A percentile compares a stretch with the other conserved stretches of the same genome.
Evolutionary conservation across 2,113 vertebrate genomes (phyloP).

Genomic region (Amphiprion percula): DNA sequence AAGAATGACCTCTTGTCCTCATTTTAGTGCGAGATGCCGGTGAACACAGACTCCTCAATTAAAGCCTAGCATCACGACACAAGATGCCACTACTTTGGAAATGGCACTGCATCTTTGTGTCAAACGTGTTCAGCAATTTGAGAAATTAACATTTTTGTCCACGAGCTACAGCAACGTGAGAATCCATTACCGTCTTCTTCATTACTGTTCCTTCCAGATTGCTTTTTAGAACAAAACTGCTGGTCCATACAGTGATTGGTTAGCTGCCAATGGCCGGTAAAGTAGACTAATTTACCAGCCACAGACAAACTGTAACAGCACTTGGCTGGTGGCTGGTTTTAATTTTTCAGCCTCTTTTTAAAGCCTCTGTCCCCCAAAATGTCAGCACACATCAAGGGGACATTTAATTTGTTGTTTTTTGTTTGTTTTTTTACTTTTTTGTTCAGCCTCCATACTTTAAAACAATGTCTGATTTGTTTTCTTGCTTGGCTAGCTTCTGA

Average conservation of each 20-base stretch:
- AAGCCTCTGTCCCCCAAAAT: slow-evolving; percentile 57
- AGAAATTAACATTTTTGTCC: slow-evolving; percentile 36
- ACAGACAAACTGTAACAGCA: slow-evolving; percentile 47
- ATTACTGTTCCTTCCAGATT: slow-evolving; percentile 63
- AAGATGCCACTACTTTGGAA: slow-evolving; percentile 18
- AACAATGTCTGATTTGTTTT: slow-evolving; percentile 16
- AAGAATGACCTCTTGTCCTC: slow-evolving; percentile 22
- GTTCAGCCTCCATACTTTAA: background rate
- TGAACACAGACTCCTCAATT: slow-evolving; percentile 20
- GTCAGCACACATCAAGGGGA: slow-evolving; percentile 62
- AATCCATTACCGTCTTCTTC: slow-evolving; percentile 55
- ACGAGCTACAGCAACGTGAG: slow-evolving; percentile 27
- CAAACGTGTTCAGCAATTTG: slow-evolving; percentile 38
- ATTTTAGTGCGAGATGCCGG: background rate
- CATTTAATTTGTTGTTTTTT: slow-evolving; percentile 55
- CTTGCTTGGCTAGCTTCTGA: slow-evolving; percentile 28
- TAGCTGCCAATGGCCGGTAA: slow-evolving; percentile 59
- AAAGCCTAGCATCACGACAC: slow-evolving; percentile 16
- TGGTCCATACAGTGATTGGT: slow-evolving; percentile 63
- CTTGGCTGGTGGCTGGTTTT: slow-evolving; percentile 64
- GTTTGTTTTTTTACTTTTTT: slow-evolving; percentile 29
- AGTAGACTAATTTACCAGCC: slow-evolving; percentile 56
- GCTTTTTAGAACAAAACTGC: slow-evolving; percentile 51
- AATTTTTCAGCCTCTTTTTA: slow-evolving; percentile 57
- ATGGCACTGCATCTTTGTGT: slow-evolving; percentile 17